Evolutionary conservation across 2,888 invertebrate species (phyloP).

Genomic region (Spicauda simplicius): DNA sequence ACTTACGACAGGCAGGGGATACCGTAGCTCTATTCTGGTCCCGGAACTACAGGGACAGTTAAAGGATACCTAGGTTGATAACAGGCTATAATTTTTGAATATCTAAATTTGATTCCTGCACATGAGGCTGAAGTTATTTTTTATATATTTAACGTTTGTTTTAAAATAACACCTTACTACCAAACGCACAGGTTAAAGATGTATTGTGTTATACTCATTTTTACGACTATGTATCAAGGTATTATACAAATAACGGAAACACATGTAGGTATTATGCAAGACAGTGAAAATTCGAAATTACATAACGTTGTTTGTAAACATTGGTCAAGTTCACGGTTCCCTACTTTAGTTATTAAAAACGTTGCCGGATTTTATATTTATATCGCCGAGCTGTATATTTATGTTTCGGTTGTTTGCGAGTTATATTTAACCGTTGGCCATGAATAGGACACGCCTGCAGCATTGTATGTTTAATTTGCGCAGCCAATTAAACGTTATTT

Average conservation of each 20-base stretch:
- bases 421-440: constrained; percentile 18
- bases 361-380: constrained; percentile 9
- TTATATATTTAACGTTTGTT: too few relatives aligned
- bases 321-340: background rate
- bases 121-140: too few relatives aligned
- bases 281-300: background rate
- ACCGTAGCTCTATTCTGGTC: too few relatives aligned
- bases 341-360: background rate
- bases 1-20: too few relatives aligned
- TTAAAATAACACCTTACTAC: too few relatives aligned
- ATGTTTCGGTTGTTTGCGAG: constrained; percentile 8
- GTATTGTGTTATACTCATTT: too few relatives aligned
- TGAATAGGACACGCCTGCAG: constrained; percentile 3
- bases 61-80: too few relatives aligned
- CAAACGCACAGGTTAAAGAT: too few relatives aligned
- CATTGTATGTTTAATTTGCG: constrained; percentile 15
- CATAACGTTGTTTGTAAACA: constrained; percentile 17
- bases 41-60: too few relatives aligned
- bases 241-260: background rate
- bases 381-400: constrained; percentile 15
- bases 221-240: too few relatives aligned
- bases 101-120: too few relatives aligned
- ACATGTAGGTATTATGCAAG: background rate
- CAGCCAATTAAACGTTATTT: constrained; percentile 6
- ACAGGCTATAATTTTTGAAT: too few relatives aligned